A percentile compares a stretch with the other conserved stretches of the same genome.
Evolutionary conservation across 2,113 vertebrate genomes (phyloP).

Genomic region (Lophura nycthemera): DNA sequence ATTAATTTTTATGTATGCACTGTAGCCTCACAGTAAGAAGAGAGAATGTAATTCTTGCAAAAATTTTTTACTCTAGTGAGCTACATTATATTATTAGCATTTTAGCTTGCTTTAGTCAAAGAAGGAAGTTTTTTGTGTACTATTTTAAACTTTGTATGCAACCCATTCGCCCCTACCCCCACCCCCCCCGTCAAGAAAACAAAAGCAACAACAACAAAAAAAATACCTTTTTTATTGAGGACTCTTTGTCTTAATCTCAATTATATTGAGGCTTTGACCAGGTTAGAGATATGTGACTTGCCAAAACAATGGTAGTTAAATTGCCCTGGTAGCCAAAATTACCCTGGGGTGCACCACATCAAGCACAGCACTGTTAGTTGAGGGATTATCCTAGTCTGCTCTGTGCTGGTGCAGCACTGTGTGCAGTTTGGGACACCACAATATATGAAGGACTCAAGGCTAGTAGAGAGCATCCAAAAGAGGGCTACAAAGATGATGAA

Average conservation of each 20-base stretch:
- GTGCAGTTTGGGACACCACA: background rate
- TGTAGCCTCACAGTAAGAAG: background rate
- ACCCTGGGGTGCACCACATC: background rate
- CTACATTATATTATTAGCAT: background rate
- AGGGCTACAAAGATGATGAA: background rate
- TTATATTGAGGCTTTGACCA: background rate
- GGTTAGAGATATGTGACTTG: background rate
- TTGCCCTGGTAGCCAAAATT: background rate
- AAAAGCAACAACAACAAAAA: fast-evolving
- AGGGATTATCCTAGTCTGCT: background rate
- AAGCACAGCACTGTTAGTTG: background rate
- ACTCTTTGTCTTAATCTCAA: background rate
- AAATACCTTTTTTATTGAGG: background rate
- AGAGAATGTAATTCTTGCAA: background rate
- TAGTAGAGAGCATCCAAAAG: background rate
- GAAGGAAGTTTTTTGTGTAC: background rate
- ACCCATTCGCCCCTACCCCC: no score
- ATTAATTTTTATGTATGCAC: background rate
- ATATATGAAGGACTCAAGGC: background rate
- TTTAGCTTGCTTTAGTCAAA: background rate
- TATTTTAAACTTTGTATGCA: background rate
- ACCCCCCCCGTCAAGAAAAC: background rate
- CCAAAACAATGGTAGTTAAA: background rate
- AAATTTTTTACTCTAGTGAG: background rate
- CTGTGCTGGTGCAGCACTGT: background rate